Conservation (phyloP, 2,113 vertebrate genomes). For the Butastur rufipennis region DNA sequence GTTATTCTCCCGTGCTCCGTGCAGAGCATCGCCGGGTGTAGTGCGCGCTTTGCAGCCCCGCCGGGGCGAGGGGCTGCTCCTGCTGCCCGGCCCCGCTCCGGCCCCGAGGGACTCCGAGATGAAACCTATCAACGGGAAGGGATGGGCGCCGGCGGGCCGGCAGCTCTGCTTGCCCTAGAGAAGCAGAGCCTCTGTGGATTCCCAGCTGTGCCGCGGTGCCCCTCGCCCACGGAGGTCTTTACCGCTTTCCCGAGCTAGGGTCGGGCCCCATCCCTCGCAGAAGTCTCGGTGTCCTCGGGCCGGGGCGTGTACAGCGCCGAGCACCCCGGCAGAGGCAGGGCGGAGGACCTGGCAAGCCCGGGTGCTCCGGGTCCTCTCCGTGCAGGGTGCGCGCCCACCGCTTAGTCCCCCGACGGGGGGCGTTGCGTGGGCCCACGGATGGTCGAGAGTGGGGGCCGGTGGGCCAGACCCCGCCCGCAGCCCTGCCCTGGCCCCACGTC, state of each 20-base stretch:
- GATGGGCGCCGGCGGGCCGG: neutral
- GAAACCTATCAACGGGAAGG: neutral
- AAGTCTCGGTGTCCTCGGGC: neutral
- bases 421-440: neutral
- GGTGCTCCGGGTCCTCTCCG: fast-evolving
- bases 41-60: too few species aligned
- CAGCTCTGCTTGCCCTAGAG: neutral
- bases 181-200: neutral
- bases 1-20: fast-evolving
- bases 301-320: neutral
- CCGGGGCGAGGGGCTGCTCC: fast-evolving
- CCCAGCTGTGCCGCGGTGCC: fast-evolving
- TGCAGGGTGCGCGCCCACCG: fast-evolving
- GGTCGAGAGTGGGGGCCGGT: neutral
- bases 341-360: neutral
- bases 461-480: neutral
- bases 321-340: neutral
- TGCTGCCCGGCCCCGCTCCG: neutral
- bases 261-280: too few species aligned
- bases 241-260: neutral
- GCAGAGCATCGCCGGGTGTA: neutral
- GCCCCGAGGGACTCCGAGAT: neutral
- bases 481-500: neutral
- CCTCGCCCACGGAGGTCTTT: neutral
- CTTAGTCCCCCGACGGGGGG: too few species aligned